Evolutionary conservation across 2,888 invertebrate species (phyloP), one percentile per base, ranked within the genome.

Genomic region (Pandemis heparana): DNA sequence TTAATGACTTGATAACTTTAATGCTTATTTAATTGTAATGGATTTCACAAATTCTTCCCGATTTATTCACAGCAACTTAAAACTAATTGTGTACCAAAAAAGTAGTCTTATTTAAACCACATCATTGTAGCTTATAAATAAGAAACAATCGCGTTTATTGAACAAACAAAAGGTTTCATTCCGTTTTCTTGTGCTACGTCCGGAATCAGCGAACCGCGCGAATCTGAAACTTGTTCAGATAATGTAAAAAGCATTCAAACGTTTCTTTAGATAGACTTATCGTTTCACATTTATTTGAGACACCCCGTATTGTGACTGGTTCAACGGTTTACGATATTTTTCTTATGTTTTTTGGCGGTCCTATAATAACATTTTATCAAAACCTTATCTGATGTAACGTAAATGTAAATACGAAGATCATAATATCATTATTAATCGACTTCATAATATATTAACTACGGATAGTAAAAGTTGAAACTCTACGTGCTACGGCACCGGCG

Each of bases 211-310:
- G 32, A 39, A 59, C 64, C 64, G 8, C n/a, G 16, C 2, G 0
- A 16, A 51, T 67, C 60, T 0, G 53, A 43, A 43, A 71, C 8
- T 41, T 59, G 16, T n/a, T 64, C 64, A 16, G 43, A 64, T 65
- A 65, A 65, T 68, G 56, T 18, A 48, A 69, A 73, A 69, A 48
- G 12, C 62, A 72, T 14, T 56, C 56, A 41, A 67, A 23, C 16
- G 64, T 39, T 4, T 14, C 41, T 67, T 46, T 5, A 38, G 18
- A 46, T 18, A 8, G 18, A 10, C 4, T 46, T 51, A 32, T 66
- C 18, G 53, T 59, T 59, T 6, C 23, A 41, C 43, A 32, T 63
- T 38, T 61, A 51, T 39, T 23, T 5, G 7, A 16, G 10, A 8
- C 0, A 60, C 38, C 12, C 51, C 41, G 12, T 38, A 43, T 51